Conservation (phyloP, 2,888 invertebrate genomes). For the Willowsia nigromaculata region DNA sequence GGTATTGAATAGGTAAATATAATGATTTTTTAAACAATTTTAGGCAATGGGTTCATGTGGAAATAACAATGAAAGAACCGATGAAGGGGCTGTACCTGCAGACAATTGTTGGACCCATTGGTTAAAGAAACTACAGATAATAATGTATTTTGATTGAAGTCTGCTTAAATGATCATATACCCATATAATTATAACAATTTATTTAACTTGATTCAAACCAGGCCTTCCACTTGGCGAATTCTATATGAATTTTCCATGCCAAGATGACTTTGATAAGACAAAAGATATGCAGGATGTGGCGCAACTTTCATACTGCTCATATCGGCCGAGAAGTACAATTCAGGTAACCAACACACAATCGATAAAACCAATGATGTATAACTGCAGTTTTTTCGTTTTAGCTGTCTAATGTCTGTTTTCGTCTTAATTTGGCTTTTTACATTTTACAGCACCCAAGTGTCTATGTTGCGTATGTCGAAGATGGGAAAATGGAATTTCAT, state of each 20-base stretch:
- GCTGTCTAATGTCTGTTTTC: not conserved
- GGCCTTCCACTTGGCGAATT: conserved; percentile 31
- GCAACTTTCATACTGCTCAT: not conserved
- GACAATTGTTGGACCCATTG: conserved; percentile 9
- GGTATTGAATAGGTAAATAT: not conserved
- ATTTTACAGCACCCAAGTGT: not conserved
- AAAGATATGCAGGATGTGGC: not conserved
- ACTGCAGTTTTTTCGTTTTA: not conserved
- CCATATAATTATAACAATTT: not conserved
- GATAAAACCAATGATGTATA: not conserved
- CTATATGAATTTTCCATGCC: conserved; percentile 46
- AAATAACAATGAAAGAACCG: not conserved
- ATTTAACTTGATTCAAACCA: not conserved
- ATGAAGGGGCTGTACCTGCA: not conserved
- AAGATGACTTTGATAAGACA: not conserved
- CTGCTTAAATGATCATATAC: too few relatives aligned
- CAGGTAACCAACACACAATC: not conserved
- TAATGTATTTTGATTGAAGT: too few relatives aligned
- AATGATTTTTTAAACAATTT: too few relatives aligned
- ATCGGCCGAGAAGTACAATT: not conserved
- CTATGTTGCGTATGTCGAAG: not conserved
- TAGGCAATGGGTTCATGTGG: conserved; percentile 5
- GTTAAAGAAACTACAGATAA: not conserved
- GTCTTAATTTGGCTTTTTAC: not conserved
- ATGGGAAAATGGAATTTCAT: not conserved